These are phyloP conservation scores for Ptilorrhoa leucosticta DNA, from an alignment of 2,113 vertebrate genomes.

Conservation along the genomic window DNA sequence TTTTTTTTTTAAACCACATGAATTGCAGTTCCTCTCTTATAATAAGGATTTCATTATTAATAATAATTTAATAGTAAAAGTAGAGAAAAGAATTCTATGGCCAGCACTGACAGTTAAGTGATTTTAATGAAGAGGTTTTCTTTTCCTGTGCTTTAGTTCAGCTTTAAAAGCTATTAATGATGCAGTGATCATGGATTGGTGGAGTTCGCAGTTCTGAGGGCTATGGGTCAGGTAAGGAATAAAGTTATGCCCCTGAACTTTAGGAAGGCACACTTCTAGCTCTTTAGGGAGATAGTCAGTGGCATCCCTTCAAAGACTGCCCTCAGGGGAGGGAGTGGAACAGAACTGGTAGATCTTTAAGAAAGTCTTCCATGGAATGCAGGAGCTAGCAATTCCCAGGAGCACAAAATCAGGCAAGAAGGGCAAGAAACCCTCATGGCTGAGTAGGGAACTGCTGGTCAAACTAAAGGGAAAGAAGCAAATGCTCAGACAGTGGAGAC, in stretches of 20 bases:
- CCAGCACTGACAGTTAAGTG: not conserved
- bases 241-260: not conserved
- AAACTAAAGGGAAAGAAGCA: not conserved
- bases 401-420: not conserved
- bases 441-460: not conserved
- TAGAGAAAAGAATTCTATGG: not conserved
- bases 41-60: conserved; percentile 21
- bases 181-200: not conserved
- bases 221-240: not conserved
- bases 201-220: not conserved
- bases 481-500: not conserved
- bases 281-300: not conserved
- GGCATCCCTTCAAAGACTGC: not conserved
- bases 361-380: not conserved
- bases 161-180: not conserved
- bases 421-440: not conserved
- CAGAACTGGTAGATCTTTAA: not conserved
- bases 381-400: not conserved
- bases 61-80: conserved; percentile 34
- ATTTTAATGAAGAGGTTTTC: conserved; percentile 35
- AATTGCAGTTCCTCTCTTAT: conserved; percentile 7
- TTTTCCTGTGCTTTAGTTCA: not conserved
- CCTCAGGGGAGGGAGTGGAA: not conserved
- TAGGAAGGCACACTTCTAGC: not conserved
- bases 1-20: not conserved